Evolutionary conservation across 2,113 vertebrate genomes (phyloP), one percentile per base, ranked within the genome.

Genomic region (Pedetes capensis): DNA sequence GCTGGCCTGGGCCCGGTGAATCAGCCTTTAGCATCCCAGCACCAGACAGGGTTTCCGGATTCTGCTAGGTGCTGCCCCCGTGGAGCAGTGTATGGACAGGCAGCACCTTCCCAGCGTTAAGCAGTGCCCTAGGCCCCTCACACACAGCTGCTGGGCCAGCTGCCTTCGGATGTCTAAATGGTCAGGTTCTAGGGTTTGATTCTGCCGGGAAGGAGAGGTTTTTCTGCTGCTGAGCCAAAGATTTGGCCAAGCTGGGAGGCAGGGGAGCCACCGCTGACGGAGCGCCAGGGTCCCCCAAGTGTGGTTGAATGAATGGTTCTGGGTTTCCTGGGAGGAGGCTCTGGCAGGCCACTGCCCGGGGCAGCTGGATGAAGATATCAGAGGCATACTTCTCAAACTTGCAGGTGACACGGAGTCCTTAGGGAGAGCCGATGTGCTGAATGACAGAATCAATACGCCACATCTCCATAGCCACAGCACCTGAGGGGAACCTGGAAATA

Each of bases 281-380:
- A 61, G 42, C 4, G 0, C 44, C n/a, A 7, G 66, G 32, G 27
- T n/a, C 49, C 63, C 78, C 23, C 2, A 32, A 13, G n/a, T 59
- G 80, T 82, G 68, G 71, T 29, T 11, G 29, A 34, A 4, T 3
- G 29, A 51, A 25, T 8, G 23, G 25, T 10, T 84, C n/a, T 79
- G 3, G 32, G 75, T 37, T 0, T 0, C 18, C 27, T 0, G 13
- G 82, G 53, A 61, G 22, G 37, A 68, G 75, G 6, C 12, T 47
- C 49, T 29, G 25, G 79, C 5, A 39, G 5, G n/a, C 69, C 37
- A 18, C 37, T 42, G 23, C 23, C 66, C 76, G 63, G 0, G 5
- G 86, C 22, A 71, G 44, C 87, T 87, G 68, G 90, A 93, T 96
- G 72, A 95, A 96, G 93, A 94, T 61, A 34, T 96, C 71, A 81